phyloP scores from a whole-genome alignment of 2,888 invertebrate genomes.

The Aspidiotus rigidus region DNA sequence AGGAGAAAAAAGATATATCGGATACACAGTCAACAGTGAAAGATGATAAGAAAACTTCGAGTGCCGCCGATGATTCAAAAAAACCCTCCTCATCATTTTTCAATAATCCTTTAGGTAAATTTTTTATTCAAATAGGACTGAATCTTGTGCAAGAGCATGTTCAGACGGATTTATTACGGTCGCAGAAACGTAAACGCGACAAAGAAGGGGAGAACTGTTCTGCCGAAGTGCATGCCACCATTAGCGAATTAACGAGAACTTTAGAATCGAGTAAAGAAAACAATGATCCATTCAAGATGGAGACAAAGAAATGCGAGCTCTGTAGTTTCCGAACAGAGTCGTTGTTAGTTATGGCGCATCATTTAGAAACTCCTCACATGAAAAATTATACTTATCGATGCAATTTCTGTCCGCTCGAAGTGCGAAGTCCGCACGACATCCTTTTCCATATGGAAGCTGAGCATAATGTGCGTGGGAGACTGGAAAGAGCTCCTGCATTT shows the following conservation, averaged over 20 bases:
- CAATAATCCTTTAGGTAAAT: conserved; percentile 76
- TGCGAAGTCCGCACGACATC: conserved; percentile 77
- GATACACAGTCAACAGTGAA: conserved; percentile 36
- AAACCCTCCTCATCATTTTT: conserved; percentile 54
- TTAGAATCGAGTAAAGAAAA: conserved; percentile 77
- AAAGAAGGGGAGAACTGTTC: conserved; percentile 57
- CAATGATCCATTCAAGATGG: conserved; percentile 67
- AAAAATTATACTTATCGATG: conserved; percentile 76
- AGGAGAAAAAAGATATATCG: conserved; percentile 38
- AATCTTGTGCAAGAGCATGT: conserved; percentile 87
- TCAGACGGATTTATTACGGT: conserved; percentile 79
- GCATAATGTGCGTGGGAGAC: conserved; percentile 71
- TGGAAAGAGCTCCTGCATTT: conserved; percentile 75
- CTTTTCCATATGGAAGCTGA: conserved; percentile 84
- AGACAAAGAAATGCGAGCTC: conserved; percentile 72
- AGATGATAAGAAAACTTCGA: conserved; percentile 35
- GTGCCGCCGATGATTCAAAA: conserved; percentile 36
- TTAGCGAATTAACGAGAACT: conserved; percentile 72
- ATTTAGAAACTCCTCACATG: conserved; percentile 85
- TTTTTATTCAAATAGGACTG: conserved; percentile 82
- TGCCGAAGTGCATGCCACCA: conserved; percentile 61
- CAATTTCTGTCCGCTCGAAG: conserved; percentile 71
- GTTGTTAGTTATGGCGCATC: conserved; percentile 69
- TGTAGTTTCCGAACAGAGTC: conserved; percentile 87
- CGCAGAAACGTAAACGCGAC: conserved; percentile 74